These are phyloP conservation scores for Pteria penguin DNA, from an alignment of 2,888 invertebrate species.

Conservation along the genomic window DNA sequence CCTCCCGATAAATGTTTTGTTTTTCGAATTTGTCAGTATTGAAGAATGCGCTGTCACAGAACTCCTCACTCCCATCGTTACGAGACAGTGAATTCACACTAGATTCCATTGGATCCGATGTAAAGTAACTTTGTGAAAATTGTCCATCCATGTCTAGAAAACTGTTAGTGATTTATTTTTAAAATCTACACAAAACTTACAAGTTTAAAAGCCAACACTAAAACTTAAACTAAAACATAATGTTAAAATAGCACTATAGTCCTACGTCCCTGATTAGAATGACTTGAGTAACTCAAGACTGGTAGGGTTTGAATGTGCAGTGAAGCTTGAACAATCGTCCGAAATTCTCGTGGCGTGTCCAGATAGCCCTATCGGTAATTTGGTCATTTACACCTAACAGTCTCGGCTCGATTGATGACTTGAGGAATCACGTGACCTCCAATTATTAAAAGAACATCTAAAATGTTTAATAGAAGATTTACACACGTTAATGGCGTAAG, in stretches of 20 bases:
- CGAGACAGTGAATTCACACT: not conserved
- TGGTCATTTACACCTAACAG: not conserved
- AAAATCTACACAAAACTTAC: not conserved
- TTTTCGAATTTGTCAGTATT: too few species aligned
- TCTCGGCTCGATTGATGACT: not conserved
- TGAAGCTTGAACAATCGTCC: not conserved
- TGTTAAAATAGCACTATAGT: slow-evolving; percentile 18
- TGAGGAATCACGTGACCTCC: not conserved
- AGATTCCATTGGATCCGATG: not conserved
- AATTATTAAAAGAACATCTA: too few species aligned
- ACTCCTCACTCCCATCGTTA: too few species aligned
- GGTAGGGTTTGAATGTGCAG: not conserved
- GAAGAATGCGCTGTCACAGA: not conserved
- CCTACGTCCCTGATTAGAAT: not conserved
- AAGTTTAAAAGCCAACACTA: not conserved
- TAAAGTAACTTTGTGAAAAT: not conserved
- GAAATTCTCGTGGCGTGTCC: not conserved
- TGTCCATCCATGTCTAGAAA: not conserved
- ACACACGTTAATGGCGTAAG: too few species aligned
- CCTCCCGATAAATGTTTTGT: too few species aligned
- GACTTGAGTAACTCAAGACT: slow-evolving; percentile 28
- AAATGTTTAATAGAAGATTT: too few species aligned
- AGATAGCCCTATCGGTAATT: too few species aligned
- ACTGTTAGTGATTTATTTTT: not conserved
- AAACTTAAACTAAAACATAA: not conserved